These are phyloP conservation scores for Macquaria australasica DNA, from an alignment of 2,113 vertebrate species.

Conservation along the genomic window DNA sequence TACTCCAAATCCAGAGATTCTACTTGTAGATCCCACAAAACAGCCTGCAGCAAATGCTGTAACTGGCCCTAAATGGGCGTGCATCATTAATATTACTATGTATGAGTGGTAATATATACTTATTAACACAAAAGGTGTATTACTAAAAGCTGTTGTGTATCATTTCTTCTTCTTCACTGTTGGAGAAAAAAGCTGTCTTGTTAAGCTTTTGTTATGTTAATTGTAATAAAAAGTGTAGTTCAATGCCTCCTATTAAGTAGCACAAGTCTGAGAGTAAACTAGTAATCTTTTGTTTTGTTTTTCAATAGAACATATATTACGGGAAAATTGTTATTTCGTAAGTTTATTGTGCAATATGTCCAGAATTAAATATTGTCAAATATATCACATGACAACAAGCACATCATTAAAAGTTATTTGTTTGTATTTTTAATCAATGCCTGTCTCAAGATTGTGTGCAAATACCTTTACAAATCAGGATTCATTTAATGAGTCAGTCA, in stretches of 20 bases:
- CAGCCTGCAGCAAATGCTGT: background rate
- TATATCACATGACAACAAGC: background rate
- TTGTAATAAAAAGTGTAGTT: background rate
- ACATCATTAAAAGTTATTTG: background rate
- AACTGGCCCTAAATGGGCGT: background rate
- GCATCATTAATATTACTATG: background rate
- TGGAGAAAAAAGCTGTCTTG: background rate
- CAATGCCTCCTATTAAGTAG: background rate
- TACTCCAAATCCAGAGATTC: too few relatives aligned
- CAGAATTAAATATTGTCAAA: background rate
- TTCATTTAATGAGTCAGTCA: background rate
- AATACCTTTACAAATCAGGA: background rate
- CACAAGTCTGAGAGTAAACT: background rate
- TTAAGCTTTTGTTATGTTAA: background rate
- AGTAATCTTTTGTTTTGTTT: background rate
- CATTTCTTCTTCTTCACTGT: background rate
- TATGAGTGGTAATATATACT: background rate
- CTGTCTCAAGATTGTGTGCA: background rate
- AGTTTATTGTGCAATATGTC: background rate
- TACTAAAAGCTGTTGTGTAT: background rate
- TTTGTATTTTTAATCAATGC: background rate
- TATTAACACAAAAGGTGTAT: background rate
- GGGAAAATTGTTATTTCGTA: background rate
- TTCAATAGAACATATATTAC: background rate
- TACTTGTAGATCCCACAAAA: too few relatives aligned